These are phyloP conservation scores for Amphipyra berbera DNA, from an alignment of 2,888 invertebrate species.

Conservation along the genomic window DNA sequence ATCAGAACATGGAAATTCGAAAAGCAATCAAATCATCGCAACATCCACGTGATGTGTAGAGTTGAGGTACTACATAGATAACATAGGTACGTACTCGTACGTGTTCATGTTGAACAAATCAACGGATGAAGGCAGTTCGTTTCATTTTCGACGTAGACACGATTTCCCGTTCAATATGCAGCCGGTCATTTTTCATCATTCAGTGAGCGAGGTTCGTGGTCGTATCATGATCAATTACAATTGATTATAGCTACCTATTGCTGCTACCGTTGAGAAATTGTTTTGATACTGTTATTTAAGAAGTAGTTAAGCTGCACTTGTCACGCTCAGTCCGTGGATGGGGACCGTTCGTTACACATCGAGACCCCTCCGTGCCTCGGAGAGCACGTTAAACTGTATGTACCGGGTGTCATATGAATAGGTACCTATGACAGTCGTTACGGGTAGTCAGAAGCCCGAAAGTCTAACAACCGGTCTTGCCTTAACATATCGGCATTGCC, in stretches of 20 bases:
- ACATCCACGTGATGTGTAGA: slow-evolving; percentile 26
- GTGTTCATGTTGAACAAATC: slow-evolving; percentile 53
- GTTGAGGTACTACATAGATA: slow-evolving; percentile 10
- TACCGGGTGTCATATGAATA: too few species aligned
- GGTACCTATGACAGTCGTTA: too few species aligned
- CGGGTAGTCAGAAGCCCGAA: too few species aligned
- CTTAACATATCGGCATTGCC: too few species aligned
- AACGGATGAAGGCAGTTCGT: slow-evolving; percentile 48
- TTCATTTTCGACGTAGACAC: slow-evolving; percentile 45
- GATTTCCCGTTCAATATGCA: slow-evolving; percentile 32
- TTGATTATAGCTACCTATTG: slow-evolving; percentile 5
- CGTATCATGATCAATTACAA: slow-evolving; percentile 25
- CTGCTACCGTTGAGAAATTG: background rate
- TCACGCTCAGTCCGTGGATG: too few species aligned
- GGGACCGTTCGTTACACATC: too few species aligned
- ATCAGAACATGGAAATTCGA: slow-evolving; percentile 44
- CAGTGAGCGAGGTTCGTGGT: slow-evolving; percentile 28
- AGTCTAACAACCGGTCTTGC: too few species aligned
- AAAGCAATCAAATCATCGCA: slow-evolving; percentile 50
- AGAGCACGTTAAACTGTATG: too few species aligned
- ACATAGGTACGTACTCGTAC: slow-evolving; percentile 6
- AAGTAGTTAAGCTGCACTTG: too few species aligned
- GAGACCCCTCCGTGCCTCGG: too few species aligned
- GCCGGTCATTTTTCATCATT: slow-evolving; percentile 45
- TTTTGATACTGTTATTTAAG: background rate